Conservation (phyloP, 2,888 invertebrate species). For the Mesorhabditis spiculigera region DNA sequence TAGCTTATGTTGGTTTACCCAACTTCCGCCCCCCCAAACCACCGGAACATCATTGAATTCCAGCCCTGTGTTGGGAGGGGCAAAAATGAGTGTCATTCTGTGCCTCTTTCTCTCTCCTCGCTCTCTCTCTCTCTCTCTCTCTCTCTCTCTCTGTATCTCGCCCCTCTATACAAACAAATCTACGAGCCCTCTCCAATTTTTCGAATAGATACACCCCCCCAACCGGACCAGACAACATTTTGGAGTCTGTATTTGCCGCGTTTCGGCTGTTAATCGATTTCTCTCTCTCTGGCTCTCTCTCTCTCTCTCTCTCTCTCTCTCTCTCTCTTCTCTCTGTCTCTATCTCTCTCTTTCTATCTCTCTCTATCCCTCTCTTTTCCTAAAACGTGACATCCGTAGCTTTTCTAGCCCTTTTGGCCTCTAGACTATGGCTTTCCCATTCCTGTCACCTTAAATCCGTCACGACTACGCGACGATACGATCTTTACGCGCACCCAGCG, state of each 20-base stretch:
- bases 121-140: slow-evolving; percentile 17
- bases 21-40: too few species aligned
- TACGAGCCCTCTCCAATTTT: slow-evolving; percentile 12
- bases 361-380: slow-evolving; percentile 7
- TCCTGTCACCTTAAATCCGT: too few species aligned
- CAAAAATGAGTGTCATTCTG: too few species aligned
- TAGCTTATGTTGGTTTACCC: too few species aligned
- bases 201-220: slow-evolving; percentile 8
- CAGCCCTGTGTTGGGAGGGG: too few species aligned
- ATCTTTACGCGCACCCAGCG: too few species aligned
- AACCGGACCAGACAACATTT: slow-evolving; percentile 11
- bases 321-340: slow-evolving; percentile 8
- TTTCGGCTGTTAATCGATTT: not conserved
- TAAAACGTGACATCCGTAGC: too few species aligned
- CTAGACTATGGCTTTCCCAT: too few species aligned
- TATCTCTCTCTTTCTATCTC: slow-evolving; percentile 11
- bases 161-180: slow-evolving; percentile 9
- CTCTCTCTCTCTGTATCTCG: slow-evolving; percentile 8
- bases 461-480: too few species aligned
- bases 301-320: slow-evolving; percentile 10
- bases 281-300: not conserved
- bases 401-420: too few species aligned
- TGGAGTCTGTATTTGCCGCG: slow-evolving; percentile 6
- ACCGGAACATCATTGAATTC: too few species aligned
- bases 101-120: slow-evolving; percentile 16